Conservation (phyloP, 92 coral and sea anemone genomes). For the Bergia puertoricense region DNA sequence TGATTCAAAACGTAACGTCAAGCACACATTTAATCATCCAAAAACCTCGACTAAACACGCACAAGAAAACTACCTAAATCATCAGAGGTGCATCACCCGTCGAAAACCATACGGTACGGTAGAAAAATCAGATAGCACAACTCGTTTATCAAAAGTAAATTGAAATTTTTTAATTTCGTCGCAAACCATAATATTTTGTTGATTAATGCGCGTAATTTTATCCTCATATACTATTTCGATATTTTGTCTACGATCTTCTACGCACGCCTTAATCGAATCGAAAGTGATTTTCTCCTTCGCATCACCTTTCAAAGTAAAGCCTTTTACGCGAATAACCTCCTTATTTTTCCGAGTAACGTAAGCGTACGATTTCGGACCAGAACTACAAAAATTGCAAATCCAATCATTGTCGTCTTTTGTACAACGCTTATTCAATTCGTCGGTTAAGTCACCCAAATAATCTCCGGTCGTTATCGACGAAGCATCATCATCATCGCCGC, state of each 20-base stretch:
- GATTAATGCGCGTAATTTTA: not conserved
- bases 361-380: constrained; percentile 28
- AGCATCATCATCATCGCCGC: constrained; percentile 4
- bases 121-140: too few relatives aligned
- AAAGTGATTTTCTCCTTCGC: constrained; percentile 2
- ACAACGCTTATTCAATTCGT: constrained; percentile 17
- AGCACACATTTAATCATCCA: too few relatives aligned
- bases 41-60: too few relatives aligned
- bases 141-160: too few relatives aligned
- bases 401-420: constrained; percentile 7
- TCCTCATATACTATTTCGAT: not conserved
- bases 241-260: constrained; percentile 6
- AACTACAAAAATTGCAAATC: constrained; percentile 19
- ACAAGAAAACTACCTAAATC: too few relatives aligned
- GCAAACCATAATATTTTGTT: too few relatives aligned
- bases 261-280: constrained; percentile 11
- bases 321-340: constrained; percentile 4
- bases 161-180: too few relatives aligned
- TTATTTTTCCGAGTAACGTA: not conserved
- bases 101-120: not conserved
- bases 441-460: constrained; percentile 27
- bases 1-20: too few relatives aligned
- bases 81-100: not conserved
- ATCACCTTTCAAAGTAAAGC: constrained; percentile 26
- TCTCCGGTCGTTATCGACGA: constrained; percentile 4